Evolutionary conservation across 2,797 vertebrate genomes (phyloP).

Genomic region (Paratrypauchen microcephalus): DNA sequence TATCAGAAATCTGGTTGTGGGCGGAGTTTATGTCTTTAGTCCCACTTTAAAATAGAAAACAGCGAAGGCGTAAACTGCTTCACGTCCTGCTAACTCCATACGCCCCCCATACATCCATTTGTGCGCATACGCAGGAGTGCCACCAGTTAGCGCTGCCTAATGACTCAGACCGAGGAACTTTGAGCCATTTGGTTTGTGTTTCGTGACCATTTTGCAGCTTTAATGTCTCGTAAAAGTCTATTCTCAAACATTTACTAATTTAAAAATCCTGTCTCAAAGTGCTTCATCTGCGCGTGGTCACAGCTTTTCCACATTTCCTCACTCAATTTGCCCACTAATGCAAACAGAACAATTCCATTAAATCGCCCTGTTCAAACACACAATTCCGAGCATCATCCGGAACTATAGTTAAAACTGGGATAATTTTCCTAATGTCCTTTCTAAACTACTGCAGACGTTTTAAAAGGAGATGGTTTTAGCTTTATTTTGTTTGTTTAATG

Average conservation of each 20-base stretch:
- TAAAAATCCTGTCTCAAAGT: slow-evolving; percentile 26
- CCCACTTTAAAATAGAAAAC: not conserved
- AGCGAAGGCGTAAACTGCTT: not conserved
- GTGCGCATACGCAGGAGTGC: not conserved
- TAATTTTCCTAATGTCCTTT: slow-evolving; percentile 66
- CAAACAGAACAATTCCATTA: slow-evolving; percentile 40
- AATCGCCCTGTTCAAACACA: slow-evolving; percentile 20
- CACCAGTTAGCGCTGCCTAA: slow-evolving; percentile 2
- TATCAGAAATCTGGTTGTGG: too few species aligned
- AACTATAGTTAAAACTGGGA: slow-evolving; percentile 29
- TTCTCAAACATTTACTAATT: slow-evolving; percentile 23
- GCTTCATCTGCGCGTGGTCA: not conserved
- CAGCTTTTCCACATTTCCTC: slow-evolving; percentile 3
- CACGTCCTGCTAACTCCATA: not conserved
- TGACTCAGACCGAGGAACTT: not conserved
- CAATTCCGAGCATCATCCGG: slow-evolving; percentile 26
- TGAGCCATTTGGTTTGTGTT: not conserved
- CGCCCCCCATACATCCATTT: not conserved
- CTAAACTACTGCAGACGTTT: slow-evolving; percentile 11
- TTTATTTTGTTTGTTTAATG: not conserved
- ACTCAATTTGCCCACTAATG: slow-evolving; percentile 18
- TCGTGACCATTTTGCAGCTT: slow-evolving; percentile 2
- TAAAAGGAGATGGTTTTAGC: not conserved
- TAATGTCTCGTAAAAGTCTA: not conserved
- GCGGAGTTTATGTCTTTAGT: too few species aligned